Evolutionary conservation across 2,888 invertebrate species (phyloP).

Genomic region (Phortica magna): DNA sequence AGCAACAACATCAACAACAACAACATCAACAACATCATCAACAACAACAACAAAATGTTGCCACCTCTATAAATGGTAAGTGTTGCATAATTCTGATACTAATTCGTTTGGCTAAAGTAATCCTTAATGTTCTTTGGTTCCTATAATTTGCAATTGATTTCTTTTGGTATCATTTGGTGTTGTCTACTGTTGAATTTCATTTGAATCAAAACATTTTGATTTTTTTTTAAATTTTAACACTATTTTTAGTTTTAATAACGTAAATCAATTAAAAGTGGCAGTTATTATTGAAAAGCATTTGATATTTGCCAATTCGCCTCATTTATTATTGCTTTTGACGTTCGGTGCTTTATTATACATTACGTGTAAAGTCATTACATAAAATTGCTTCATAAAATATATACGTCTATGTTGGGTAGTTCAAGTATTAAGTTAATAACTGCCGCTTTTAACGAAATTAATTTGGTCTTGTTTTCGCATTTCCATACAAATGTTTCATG

Average conservation of each 20-base stretch:
- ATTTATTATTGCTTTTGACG: no score
- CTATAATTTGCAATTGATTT: slow-evolving; percentile 42
- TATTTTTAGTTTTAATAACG: neutral
- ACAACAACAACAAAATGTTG: slow-evolving; percentile 53
- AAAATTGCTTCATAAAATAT: no score
- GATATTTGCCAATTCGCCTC: no score
- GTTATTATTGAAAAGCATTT: neutral
- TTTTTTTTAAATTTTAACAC: neutral
- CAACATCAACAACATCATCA: slow-evolving; percentile 58
- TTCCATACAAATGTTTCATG: slow-evolving; percentile 25
- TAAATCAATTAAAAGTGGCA: neutral
- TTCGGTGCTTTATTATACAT: no score
- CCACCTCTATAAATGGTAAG: slow-evolving; percentile 58
- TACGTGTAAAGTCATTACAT: no score
- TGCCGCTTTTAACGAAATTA: neutral
- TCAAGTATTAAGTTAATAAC: neutral
- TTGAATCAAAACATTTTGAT: neutral
- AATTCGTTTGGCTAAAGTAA: slow-evolving; percentile 43
- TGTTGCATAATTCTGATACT: slow-evolving; percentile 45
- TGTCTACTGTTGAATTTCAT: slow-evolving; percentile 9
- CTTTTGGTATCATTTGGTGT: slow-evolving; percentile 43
- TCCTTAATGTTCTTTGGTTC: slow-evolving; percentile 47
- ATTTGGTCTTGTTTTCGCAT: slow-evolving; percentile 8
- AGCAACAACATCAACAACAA: slow-evolving; percentile 55
- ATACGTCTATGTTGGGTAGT: no score